Percentiles rank a stretch among this genome's conserved stretches.
Conservation (phyloP, 1,140 invertebrate species). For the Drosophila kepulauana region DNA sequence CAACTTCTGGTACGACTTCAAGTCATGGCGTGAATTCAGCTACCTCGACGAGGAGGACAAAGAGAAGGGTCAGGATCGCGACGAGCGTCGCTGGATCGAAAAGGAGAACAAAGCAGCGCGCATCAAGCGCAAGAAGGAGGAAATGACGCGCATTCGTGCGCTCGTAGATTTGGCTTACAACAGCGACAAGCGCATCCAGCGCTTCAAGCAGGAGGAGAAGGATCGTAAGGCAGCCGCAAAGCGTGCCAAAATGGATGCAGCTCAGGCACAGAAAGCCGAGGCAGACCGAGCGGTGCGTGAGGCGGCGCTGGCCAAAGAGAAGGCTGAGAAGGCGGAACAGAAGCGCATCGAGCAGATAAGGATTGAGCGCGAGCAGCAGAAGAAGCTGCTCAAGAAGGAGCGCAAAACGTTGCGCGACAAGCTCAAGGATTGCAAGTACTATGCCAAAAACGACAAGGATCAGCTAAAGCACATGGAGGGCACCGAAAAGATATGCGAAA, state of each 20-base stretch:
- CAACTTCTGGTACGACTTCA: slow-evolving; percentile 98
- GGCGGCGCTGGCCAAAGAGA: slow-evolving; percentile 92
- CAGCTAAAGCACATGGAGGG: slow-evolving; percentile 94
- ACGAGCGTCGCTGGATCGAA: slow-evolving; percentile 98
- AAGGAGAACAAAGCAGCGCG: slow-evolving; percentile 98
- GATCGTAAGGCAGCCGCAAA: slow-evolving; percentile 95
- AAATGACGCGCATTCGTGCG: slow-evolving; percentile 94
- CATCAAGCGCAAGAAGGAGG: slow-evolving; percentile 97
- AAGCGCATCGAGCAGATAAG: slow-evolving; percentile 92
- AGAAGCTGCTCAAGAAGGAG: slow-evolving; percentile 94
- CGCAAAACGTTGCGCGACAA: slow-evolving; percentile 93
- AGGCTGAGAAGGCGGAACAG: slow-evolving; percentile 92
- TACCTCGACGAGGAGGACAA: slow-evolving; percentile 99
- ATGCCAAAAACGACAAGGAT: slow-evolving; percentile 90
- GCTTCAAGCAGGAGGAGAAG: slow-evolving; percentile 97
- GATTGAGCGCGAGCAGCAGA: slow-evolving; percentile 94
- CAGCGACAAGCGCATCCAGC: slow-evolving; percentile 95
- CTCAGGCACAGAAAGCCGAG: slow-evolving; percentile 92
- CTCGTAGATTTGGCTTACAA: slow-evolving; percentile 97
- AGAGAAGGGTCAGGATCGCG: slow-evolving; percentile 97
- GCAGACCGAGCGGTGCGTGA: slow-evolving; percentile 91
- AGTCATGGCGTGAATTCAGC: slow-evolving; percentile 99
- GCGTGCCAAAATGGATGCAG: slow-evolving; percentile 95
- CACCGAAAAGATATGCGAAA: slow-evolving; percentile 95
- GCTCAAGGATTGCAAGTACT: slow-evolving; percentile 96